Base-by-base conservation (phyloP, 2,113 vertebrate genomes). In the Ceyx melanurus region DNA sequence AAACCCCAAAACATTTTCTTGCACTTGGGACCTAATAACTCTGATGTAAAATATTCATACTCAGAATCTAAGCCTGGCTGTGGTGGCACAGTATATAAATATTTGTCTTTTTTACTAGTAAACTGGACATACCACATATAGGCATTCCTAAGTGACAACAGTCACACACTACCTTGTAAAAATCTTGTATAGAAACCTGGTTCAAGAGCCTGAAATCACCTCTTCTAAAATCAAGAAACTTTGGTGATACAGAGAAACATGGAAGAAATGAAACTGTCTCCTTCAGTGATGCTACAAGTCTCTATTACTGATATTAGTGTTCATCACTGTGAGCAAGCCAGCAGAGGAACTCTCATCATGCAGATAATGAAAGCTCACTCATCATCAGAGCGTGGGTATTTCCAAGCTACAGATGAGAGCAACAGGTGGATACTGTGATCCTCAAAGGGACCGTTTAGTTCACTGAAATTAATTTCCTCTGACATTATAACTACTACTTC, bases 391-490 rank as follows among this genome's bases (percentile, higher is more conserved):
- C 12, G 0, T 1, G 11, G 48, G 65, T 42, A 84, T 78, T 79
- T 62, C 66, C 43, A 68, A 54, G 88, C 82, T 70, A 28, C 78
- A 83, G 33, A 84, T 1, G 37, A 76, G 20, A 86, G 71, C 65
- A 86, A 42, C 74, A 73, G 81, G 87, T 72, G n/a, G 42, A 82
- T 35, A 35, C 53, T n/a, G 7, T 10, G 71, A 88, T 92, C 87
- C 89, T 94, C 94, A 57, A 66, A 85, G 94, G 89, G 78, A 88
- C 46, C 18, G 2, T 73, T 73, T 48, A 31, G 46, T 56, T 62
- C 67, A 54, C 90, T 90, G 90, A 91, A 96, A 96, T 95, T 92
- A 96, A 96, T 96, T 96, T 96, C 88, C 88, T 96, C 90, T 87
- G 84, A 95, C 91, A 92, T 92, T 87, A 91, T 78, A 94, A 81